These are phyloP conservation scores for Aphelinus atriplicis DNA, from an alignment of 1,140 invertebrate genomes.

Conservation along the genomic window DNA sequence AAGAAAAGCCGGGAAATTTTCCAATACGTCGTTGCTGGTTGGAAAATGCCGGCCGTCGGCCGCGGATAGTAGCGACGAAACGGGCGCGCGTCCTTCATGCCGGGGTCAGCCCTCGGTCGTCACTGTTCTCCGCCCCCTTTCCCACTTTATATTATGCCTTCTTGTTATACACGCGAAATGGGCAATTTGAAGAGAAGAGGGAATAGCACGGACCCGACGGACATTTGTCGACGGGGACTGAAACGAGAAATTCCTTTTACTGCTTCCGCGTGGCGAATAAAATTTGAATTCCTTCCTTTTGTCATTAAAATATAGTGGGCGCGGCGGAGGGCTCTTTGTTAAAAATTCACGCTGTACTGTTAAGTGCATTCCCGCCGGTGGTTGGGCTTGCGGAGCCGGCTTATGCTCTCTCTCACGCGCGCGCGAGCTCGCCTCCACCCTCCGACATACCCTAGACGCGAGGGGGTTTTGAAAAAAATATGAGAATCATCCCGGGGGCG, in stretches of 20 bases:
- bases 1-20: too few species aligned
- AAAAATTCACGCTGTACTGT: not conserved
- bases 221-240: too few species aligned
- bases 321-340: not conserved
- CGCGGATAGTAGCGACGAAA: not conserved
- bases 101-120: not conserved
- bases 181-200: not conserved
- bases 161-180: conserved; percentile 25
- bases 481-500: not conserved
- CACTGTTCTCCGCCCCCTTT: not conserved
- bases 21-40: too few species aligned
- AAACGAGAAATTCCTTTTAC: conserved; percentile 19
- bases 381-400: not conserved
- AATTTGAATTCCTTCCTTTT: conserved; percentile 17
- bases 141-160: not conserved
- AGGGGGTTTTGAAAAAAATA: not conserved
- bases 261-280: not conserved
- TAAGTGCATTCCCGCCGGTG: too few species aligned
- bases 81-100: not conserved
- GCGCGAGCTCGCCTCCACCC: too few species aligned
- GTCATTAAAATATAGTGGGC: conserved; percentile 11
- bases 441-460: too few species aligned
- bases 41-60: too few species aligned
- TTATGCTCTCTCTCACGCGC: not conserved
- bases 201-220: not conserved